Conservation (phyloP, 2,888 invertebrate species). For the Tetanocera ferruginea region DNA sequence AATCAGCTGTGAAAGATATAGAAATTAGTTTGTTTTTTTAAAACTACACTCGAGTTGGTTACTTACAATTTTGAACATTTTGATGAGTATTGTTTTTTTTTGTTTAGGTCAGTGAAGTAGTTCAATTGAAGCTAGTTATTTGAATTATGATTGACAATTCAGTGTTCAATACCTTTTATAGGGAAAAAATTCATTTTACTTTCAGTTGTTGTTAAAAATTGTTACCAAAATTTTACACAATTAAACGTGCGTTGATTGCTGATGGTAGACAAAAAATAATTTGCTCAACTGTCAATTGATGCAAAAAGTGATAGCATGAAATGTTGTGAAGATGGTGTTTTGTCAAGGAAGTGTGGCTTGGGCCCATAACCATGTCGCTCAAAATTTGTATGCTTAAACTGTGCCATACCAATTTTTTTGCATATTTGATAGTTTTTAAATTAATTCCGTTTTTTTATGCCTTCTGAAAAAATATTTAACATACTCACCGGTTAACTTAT, state of each 20-base stretch:
- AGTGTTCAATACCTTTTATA: conserved; percentile 55
- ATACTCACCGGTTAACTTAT: no score
- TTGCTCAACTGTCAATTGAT: not conserved
- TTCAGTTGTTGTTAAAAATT: not conserved
- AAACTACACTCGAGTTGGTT: not conserved
- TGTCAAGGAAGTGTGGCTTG: no score
- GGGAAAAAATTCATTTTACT: conserved; percentile 36
- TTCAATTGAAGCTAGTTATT: conserved; percentile 39
- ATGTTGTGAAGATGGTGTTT: no score
- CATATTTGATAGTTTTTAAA: no score
- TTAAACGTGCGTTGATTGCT: conserved; percentile 15
- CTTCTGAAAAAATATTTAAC: no score
- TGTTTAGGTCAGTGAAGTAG: conserved; percentile 43
- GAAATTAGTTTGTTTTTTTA: not conserved
- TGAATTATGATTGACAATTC: conserved; percentile 32
- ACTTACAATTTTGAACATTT: conserved; percentile 65
- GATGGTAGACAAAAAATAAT: not conserved
- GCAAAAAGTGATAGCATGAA: not conserved
- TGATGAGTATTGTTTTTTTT: conserved; percentile 47
- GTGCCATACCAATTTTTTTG: no score
- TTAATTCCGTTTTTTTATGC: no score
- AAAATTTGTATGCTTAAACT: no score
- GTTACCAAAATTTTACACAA: not conserved
- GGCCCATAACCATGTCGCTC: no score
- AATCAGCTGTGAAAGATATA: conserved; percentile 51